Evolutionary conservation across 2,797 vertebrate species (phyloP).

Genomic region (Heterohyrax brucei): DNA sequence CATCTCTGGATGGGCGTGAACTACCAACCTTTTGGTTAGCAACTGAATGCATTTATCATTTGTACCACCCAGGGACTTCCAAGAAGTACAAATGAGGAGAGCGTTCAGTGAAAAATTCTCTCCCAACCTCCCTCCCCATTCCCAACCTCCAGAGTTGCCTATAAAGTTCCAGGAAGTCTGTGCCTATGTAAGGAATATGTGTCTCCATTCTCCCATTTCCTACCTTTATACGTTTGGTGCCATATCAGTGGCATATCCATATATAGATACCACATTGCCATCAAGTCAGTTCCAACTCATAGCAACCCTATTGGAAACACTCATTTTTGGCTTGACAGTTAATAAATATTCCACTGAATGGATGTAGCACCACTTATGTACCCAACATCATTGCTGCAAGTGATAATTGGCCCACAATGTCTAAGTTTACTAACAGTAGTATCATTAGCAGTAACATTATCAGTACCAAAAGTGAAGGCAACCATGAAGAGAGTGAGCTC

Average conservation of each 20-base stretch:
- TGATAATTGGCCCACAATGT: background rate
- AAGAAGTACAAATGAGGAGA: background rate
- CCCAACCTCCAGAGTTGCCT: background rate
- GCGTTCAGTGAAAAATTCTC: background rate
- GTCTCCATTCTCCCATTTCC: background rate
- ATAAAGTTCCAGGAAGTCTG: background rate
- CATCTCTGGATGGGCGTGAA: background rate
- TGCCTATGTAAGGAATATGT: fast-evolving
- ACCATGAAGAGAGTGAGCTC: background rate
- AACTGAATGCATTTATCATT: background rate
- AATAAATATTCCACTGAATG: background rate
- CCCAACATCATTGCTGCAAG: background rate
- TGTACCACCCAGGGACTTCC: background rate
- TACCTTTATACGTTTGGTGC: background rate
- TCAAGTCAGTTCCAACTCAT: background rate
- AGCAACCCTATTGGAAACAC: background rate
- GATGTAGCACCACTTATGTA: fast-evolving
- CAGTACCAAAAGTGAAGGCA: background rate
- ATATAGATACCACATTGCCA: background rate
- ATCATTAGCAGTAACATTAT: background rate
- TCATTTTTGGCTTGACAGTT: background rate
- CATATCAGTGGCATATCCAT: fast-evolving
- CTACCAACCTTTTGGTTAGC: background rate
- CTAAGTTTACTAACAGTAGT: background rate
- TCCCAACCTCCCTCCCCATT: background rate